A percentile compares a stretch with the other conserved stretches of the same genome.
These are phyloP conservation scores for Neodontobutis hainanensis DNA, from an alignment of 2,113 vertebrate genomes.

Conservation along the genomic window DNA sequence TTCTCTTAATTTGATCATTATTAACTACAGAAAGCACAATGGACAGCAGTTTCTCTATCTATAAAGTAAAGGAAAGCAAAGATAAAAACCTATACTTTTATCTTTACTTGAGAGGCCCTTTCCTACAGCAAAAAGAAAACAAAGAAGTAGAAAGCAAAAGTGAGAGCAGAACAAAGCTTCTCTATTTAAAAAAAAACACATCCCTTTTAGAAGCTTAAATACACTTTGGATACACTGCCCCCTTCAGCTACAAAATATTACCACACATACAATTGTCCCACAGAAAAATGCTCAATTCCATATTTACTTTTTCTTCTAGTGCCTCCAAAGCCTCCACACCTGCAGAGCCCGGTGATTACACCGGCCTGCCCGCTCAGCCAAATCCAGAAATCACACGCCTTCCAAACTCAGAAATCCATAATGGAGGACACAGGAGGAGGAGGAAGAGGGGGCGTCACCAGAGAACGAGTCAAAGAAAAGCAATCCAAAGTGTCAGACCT, in stretches of 20 bases:
- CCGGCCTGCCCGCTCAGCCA: constrained; percentile 69
- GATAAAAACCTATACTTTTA: background rate
- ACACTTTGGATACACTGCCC: constrained; percentile 42
- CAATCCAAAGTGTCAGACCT: constrained; percentile 90
- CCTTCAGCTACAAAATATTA: constrained; percentile 46
- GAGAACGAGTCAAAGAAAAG: constrained; percentile 75
- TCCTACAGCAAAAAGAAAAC: too few relatives aligned
- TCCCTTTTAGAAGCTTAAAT: too few relatives aligned
- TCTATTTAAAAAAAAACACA: too few relatives aligned
- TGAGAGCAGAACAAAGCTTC: too few relatives aligned
- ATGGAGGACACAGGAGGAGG: constrained; percentile 87
- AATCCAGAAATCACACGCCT: constrained; percentile 41
- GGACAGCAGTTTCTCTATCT: background rate
- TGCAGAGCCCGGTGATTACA: constrained; percentile 83
- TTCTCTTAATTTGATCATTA: background rate
- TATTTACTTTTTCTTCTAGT: constrained; percentile 75
- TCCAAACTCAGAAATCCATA: constrained; percentile 49
- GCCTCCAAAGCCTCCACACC: constrained; percentile 91
- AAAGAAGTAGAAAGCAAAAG: too few relatives aligned
- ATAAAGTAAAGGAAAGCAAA: background rate
- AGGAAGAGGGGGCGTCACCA: constrained; percentile 64
- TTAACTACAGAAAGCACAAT: background rate
- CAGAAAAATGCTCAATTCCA: background rate
- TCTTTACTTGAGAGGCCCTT: too few relatives aligned
- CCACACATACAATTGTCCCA: background rate